Evolutionary conservation across 2,888 invertebrate species (phyloP).

Genomic region (Stenoptilia bipunctidactyla): DNA sequence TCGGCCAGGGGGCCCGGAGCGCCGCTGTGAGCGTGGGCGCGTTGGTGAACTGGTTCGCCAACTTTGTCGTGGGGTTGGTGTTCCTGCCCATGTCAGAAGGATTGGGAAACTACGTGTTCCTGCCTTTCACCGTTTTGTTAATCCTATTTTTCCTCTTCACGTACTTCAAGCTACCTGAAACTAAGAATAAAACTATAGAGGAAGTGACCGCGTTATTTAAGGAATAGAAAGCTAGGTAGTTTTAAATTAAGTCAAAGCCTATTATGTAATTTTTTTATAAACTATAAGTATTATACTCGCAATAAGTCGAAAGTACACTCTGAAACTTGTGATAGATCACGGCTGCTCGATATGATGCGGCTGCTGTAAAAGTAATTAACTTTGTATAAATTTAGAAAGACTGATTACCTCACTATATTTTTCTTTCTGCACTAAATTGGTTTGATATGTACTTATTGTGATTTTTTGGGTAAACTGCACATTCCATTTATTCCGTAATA

Average conservation of each 20-base stretch:
- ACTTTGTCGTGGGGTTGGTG: slow-evolving; percentile 60
- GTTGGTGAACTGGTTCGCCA: slow-evolving; percentile 63
- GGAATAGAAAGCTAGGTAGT: slow-evolving; percentile 25
- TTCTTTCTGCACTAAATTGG: too few species aligned
- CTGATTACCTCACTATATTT: too few species aligned
- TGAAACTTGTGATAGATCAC: too few species aligned
- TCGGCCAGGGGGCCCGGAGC: slow-evolving; percentile 59
- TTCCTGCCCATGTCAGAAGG: slow-evolving; percentile 48
- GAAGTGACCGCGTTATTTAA: slow-evolving; percentile 66
- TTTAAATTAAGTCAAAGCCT: neutral
- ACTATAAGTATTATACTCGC: too few species aligned
- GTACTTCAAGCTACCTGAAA: slow-evolving; percentile 60
- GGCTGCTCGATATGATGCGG: too few species aligned
- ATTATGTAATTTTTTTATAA: too few species aligned
- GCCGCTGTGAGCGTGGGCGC: slow-evolving; percentile 64
- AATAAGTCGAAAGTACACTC: too few species aligned
- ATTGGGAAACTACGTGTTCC: slow-evolving; percentile 51
- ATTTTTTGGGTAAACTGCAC: too few species aligned
- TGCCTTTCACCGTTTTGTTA: slow-evolving; percentile 55
- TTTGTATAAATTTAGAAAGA: too few species aligned
- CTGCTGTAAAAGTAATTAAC: too few species aligned
- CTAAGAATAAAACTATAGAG: slow-evolving; percentile 62
- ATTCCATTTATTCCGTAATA: too few species aligned
- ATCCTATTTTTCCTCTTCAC: slow-evolving; percentile 58
- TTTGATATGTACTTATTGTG: too few species aligned